Evolutionary conservation across 2,113 vertebrate species (phyloP), one percentile per base, ranked within the genome.

Genomic region (Cololabis saira): DNA sequence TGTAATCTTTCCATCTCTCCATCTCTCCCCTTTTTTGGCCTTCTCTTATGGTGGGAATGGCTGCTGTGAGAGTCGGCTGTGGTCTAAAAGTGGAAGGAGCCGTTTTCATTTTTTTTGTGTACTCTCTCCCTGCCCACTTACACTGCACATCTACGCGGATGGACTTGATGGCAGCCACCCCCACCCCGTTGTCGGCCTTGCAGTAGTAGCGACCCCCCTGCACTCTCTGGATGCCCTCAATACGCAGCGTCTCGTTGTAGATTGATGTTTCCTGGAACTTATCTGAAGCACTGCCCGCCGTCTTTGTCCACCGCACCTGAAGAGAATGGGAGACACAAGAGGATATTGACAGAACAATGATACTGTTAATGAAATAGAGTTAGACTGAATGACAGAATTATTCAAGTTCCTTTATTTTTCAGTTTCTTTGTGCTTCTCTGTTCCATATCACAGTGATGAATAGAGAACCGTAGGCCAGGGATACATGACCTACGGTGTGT

Each of bases 71-170:
- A 79, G 76, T 86, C 79, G 71, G 70, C 76, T 78, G 82, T 84
- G 84, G 86, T 82, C 69, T 71, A 66, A 59, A 83, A 88, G 88
- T 85, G 87, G 88, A 88, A 89, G 82, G 89, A 82, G 80, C 44
- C 63, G 60, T 64, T 58, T 60, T 70, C 48, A 61, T 57, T 17
- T 27, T 27, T 61, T 47, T 44, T 47, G 56, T 59, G 49, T 57
- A 73, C 24, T 72, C 73, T 61, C 64, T 84, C 82, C 85, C 61
- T 74, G 78, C 74, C 78, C 54, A 98, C 98, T 99, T 96, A 99
- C 98, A 99, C 92, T 99, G 98, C 92, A 99, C 98, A 87, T 99
- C 98, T 95, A 99, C 98, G 72, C 98, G 98, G 92, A 99, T 98
- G 95, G 98, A 99, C 95, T 97, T 98, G 96, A 99, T 99, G 93